These are phyloP conservation scores for Phrynocephalus vlangalii DNA, from an alignment of 2,797 vertebrate genomes.

Conservation along the genomic window DNA sequence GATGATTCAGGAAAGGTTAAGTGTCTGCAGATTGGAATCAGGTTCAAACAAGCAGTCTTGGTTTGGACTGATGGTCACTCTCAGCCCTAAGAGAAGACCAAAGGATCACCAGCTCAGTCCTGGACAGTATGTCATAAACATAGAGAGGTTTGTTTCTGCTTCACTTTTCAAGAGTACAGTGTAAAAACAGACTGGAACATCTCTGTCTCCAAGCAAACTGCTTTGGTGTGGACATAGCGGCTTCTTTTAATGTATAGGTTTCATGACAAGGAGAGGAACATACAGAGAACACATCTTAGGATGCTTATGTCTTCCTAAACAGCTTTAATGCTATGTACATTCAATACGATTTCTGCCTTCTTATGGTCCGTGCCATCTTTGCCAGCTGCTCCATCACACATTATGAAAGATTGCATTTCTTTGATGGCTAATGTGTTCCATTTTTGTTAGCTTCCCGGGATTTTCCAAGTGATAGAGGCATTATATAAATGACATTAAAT, in stretches of 20 bases:
- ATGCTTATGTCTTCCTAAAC: background rate
- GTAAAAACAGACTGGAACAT: background rate
- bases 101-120: no score
- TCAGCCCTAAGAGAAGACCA: no score
- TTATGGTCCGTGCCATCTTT: background rate
- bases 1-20: background rate
- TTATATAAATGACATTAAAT: background rate
- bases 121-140: no score
- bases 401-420: background rate
- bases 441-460: background rate
- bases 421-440: background rate
- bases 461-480: background rate
- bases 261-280: background rate
- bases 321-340: background rate
- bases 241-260: background rate
- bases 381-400: background rate
- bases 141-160: background rate
- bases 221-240: background rate
- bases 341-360: background rate
- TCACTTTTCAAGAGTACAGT: background rate
- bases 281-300: background rate
- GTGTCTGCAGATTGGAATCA: background rate
- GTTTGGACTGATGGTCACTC: no score
- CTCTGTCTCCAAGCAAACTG: background rate
- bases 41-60: background rate